Base-by-base conservation (phyloP, 92 coral and sea anemone species). In the Ricordea florida region DNA sequence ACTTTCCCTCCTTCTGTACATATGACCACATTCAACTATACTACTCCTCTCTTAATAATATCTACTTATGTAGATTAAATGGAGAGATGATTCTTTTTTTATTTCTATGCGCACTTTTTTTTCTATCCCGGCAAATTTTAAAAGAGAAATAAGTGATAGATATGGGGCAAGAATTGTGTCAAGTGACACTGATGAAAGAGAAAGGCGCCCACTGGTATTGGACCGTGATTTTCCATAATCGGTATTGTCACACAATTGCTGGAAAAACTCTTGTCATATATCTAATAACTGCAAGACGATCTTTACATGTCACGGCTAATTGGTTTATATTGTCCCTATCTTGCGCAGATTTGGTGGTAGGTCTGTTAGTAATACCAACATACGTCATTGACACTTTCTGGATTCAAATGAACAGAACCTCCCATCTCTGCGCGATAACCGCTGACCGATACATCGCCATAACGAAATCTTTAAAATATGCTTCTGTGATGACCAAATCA, bases 311-410 rank as follows among this genome's bases (percentile, higher is more conserved):
- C 35, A 49, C 63, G 23, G 49, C 62, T 34, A 69, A 69, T 25
- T 69, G 76, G 76, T 50, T 69, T 16, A 53, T 69, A 26, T 48
- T 69, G 17, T 69, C 76, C 17, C 57, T 69, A 7, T 49, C 76
- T 0, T 69, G 48, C 8, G 62, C 76, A 20, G 76, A 69, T 38
- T 69, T 69, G 30, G 25, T 69, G 1, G 47, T 49, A 23, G 63
- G 64, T 2, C 63, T 69, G 5, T 7, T 35, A 15, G 64, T 69
- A 10, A 34, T 49, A 53, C 76, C 76, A 6, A 51, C 63, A 16
- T 69, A 49, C 34, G 25, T 69, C 24, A 51, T 69, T 8, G 48
- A 53, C 42, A 49, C 76, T 6, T 69, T 50, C 76, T 49, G 32
- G 62, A 31, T 69, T 25, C 23, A 26, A 4, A 11, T 49, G 10